Conservation (phyloP, 2,797 vertebrate genomes). For the Acanthornis magna region DNA sequence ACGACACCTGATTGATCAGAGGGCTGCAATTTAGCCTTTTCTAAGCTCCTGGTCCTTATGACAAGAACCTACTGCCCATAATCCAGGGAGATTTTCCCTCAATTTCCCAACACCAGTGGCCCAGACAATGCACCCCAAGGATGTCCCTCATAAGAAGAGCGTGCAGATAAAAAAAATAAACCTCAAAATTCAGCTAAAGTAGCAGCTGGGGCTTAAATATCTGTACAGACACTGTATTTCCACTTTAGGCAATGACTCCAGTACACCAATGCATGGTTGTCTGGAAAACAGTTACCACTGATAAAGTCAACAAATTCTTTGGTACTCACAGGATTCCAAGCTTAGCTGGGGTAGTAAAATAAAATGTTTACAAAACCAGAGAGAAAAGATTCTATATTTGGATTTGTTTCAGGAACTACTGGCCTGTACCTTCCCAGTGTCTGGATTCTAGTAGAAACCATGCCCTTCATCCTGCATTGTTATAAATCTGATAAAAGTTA, state of each 20-base stretch:
- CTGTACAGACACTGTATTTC: neutral
- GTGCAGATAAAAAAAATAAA: neutral
- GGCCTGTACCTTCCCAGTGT: neutral
- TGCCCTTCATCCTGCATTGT: neutral
- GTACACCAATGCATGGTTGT: neutral
- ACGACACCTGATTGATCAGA: neutral
- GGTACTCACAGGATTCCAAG: neutral
- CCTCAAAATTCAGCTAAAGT: neutral
- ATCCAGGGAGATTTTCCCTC: neutral
- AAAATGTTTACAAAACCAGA: neutral
- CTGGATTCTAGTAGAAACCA: neutral
- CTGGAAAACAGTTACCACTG: neutral
- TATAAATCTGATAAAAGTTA: neutral
- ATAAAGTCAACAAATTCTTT: neutral
- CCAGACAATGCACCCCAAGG: neutral
- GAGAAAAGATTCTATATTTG: conserved; percentile 7
- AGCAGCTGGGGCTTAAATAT: neutral
- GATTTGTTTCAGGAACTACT: conserved; percentile 10
- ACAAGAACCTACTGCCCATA: neutral
- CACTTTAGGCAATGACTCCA: conserved; percentile 22
- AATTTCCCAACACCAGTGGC: neutral
- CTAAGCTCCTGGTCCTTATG: neutral
- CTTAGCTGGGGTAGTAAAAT: neutral
- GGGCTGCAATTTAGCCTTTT: neutral
- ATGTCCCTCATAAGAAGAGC: neutral